A percentile compares a stretch with the other conserved stretches of the same genome.
phyloP scores from a whole-genome alignment of 2,888 invertebrate genomes.

The Ennomos erosarius region DNA sequence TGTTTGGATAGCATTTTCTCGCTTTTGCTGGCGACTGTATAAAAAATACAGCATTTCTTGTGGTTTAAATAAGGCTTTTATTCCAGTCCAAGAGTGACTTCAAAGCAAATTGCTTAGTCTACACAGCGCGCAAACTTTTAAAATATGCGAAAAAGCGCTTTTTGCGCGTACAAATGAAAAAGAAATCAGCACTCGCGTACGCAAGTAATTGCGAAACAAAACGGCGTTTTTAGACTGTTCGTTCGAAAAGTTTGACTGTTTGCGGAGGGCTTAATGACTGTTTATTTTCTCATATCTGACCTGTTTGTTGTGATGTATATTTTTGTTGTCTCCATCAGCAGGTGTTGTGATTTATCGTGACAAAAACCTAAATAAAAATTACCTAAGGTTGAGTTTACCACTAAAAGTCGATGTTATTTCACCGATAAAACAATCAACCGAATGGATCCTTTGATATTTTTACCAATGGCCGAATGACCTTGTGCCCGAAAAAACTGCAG shows the following conservation, averaged over 20 bases:
- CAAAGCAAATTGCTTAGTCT: slow-evolving; percentile 62
- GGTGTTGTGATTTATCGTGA: no score
- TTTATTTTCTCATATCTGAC: slow-evolving; percentile 17
- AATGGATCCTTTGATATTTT: no score
- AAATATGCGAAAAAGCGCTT: slow-evolving; percentile 55
- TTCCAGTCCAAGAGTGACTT: slow-evolving; percentile 43
- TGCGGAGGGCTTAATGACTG: slow-evolving; percentile 28
- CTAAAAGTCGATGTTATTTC: no score
- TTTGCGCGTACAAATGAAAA: slow-evolving; percentile 51
- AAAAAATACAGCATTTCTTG: slow-evolving; percentile 22
- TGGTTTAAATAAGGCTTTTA: slow-evolving; percentile 22
- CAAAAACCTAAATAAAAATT: no score
- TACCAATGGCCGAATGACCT: no score
- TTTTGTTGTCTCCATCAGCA: no score
- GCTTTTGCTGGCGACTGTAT: slow-evolving; percentile 1
- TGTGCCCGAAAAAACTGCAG: no score
- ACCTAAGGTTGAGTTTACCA: no score
- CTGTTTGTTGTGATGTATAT: background rate
- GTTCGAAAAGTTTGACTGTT: slow-evolving; percentile 29
- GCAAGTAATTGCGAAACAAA: slow-evolving; percentile 37
- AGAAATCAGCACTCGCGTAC: slow-evolving; percentile 47
- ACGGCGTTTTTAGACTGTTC: slow-evolving; percentile 36
- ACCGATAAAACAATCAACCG: no score
- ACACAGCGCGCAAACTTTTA: slow-evolving; percentile 51
- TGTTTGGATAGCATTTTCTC: no score